These are phyloP conservation scores for Trichogramma pretiosum DNA, from an alignment of 1,140 invertebrate genomes.

Conservation along the genomic window DNA sequence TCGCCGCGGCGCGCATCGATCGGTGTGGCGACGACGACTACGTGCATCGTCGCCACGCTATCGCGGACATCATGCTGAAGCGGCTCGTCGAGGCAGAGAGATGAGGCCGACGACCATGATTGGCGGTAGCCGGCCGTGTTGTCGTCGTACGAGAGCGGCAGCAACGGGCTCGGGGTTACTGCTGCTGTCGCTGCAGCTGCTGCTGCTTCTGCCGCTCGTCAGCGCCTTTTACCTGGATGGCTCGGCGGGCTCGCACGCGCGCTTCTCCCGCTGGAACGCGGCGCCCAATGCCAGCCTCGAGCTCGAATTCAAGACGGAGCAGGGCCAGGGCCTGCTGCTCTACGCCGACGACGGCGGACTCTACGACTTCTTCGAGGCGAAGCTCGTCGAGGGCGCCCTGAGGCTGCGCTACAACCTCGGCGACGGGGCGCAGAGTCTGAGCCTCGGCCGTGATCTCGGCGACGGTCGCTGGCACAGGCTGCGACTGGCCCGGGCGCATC, in stretches of 20 bases:
- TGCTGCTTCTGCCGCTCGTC: neutral
- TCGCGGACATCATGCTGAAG: constrained; percentile 8
- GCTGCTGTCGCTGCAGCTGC: constrained; percentile 1
- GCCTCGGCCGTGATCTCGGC: constrained; percentile 74
- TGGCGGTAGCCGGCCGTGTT: too few species aligned
- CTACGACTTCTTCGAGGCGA: constrained; percentile 91
- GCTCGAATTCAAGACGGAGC: constrained; percentile 85
- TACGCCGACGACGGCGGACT: constrained; percentile 91
- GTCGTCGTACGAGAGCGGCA: too few species aligned
- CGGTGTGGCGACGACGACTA: constrained; percentile 20
- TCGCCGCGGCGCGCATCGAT: constrained; percentile 32
- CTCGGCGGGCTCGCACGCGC: constrained; percentile 75
- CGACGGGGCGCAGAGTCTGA: constrained; percentile 77
- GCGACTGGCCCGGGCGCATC: constrained; percentile 59
- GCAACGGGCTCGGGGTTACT: neutral
- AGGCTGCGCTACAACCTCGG: constrained; percentile 79
- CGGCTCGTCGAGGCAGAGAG: too few species aligned
- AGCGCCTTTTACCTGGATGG: constrained; percentile 68
- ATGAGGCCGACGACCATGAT: too few species aligned
- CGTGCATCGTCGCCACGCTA: neutral
- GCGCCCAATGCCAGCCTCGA: constrained; percentile 78
- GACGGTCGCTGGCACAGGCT: constrained; percentile 89
- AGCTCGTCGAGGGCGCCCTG: constrained; percentile 83
- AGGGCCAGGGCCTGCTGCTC: constrained; percentile 78
- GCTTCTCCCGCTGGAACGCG: constrained; percentile 83